Evolutionary conservation across 1,140 invertebrate species (phyloP), one percentile per base, ranked within the genome.

Genomic region (Cotesia vestalis): DNA sequence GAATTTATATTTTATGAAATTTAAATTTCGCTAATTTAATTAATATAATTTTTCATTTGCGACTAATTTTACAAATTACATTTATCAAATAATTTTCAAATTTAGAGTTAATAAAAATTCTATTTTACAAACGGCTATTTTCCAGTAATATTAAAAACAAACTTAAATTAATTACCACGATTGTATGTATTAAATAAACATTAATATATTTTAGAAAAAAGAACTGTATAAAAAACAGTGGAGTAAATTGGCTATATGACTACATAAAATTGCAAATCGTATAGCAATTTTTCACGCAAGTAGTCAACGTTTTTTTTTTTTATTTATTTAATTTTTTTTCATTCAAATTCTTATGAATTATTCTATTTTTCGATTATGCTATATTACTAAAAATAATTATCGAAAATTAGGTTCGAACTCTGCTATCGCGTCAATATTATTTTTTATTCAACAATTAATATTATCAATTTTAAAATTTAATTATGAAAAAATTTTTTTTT

Each of bases 161-260:
- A 17, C 17, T 17, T 17, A 17, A 17, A 17, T 17, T 1, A 17
- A 17, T 17, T 17, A 17, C 17, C 17, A 17, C 17, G 17, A 17
- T 27, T 27, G 27, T 27, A 27, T 27, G 27, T 27, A 27, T 27
- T 17, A 55, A 11, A 74, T 79, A 80, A 64, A 79, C 71, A 78
- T 76, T 82, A 80, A 78, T 79, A 81, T 80, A 80, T 80, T 83
- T 84, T 82, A 81, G 82, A 85, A 84, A 85, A 80, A 84, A 80
- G 78, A 84, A 82, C 75, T 76, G 80, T 84, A 84, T 78, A 84
- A 85, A 84, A 82, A 78, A 83, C 77, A 80, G 76, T 46, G 77
- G 80, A 84, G 82, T 79, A 80, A 84, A 84, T 84, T 84, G 83
- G 80, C 82, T 83, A 83, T 78, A 76, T 80, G 35, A 62, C 63